Conservation (phyloP, 2,797 vertebrate species). For the Lagorchestes hirsutus region DNA sequence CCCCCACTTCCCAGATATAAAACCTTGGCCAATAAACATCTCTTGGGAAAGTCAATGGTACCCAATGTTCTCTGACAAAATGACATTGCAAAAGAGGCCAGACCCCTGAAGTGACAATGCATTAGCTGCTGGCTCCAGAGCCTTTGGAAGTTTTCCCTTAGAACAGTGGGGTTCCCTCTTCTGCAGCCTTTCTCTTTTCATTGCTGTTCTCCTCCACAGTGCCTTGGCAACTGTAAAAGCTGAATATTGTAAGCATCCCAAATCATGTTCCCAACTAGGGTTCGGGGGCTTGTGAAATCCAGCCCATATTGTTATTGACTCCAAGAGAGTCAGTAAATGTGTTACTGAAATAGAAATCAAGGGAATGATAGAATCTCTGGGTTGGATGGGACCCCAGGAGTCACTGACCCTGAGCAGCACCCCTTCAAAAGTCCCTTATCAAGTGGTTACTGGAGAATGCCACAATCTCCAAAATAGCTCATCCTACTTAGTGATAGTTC, state of each 20-base stretch:
- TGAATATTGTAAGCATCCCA: neutral
- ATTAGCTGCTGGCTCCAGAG: neutral
- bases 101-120: neutral
- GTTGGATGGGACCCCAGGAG: neutral
- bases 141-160: neutral
- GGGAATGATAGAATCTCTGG: neutral
- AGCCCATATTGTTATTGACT: neutral
- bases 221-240: neutral
- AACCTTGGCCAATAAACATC: neutral
- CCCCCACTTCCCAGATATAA: neutral
- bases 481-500: neutral
- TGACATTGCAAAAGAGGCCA: neutral
- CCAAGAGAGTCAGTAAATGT: neutral
- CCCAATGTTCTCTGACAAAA: neutral
- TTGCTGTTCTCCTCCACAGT: neutral
- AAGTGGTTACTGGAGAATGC: neutral
- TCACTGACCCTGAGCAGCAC: neutral
- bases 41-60: neutral
- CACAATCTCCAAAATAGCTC: neutral
- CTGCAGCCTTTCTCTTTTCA: neutral
- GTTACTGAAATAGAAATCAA: neutral
- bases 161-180: neutral
- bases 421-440: neutral
- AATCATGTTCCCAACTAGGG: neutral
- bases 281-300: neutral